Evolutionary conservation across 1,140 invertebrate genomes (phyloP), one percentile per base, ranked within the genome.

Genomic region (Trachymyrmex septentrionalis): DNA sequence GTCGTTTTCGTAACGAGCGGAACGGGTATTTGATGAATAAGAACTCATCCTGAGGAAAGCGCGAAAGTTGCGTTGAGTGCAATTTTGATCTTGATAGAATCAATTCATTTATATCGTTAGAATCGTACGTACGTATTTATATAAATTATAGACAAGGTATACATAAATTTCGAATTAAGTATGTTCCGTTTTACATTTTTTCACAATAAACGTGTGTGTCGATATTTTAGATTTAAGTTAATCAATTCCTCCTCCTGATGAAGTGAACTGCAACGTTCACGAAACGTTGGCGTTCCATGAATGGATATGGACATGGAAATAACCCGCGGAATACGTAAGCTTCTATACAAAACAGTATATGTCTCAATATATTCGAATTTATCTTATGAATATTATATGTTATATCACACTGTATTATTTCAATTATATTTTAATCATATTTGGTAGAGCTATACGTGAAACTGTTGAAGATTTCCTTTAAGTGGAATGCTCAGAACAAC

Each of bases 1-100:
- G 80, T 14, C 48, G 80, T 14, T 44, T 73, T 21, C 34, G 19
- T 71, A 77, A 61, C 85, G 27, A 84, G 72, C 63, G 59, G 53
- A 82, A 72, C 44, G 55, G 16, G 16, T 44, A 82, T 55, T 38
- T n/a, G 82, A 81, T 57, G 88, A 90, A 63, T 63, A 71, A 59
- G 71, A 59, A 55, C 30, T 78, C 80, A 90, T 87, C 88, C 80
- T 81, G 53, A 21, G 59, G 67, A 67, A 38, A 19, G 44, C 19
- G 38, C 80, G 3, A n/a, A n/a, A n/a, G 30, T 34, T 34, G 5
- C 30, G 55, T 30, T 24, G 3, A 27, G 14, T 63, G 27, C 19
- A 9, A 34, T 61, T 59, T 82, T n/a, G 1, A 59, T 44, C 16
- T 59, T 14, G 27, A 53, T 9, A 16, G 21, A 16, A 30, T 48